A percentile compares a stretch with the other conserved stretches of the same genome.
Evolutionary conservation across 2,888 invertebrate species (phyloP).

Genomic region (Cataglyphis albicans): DNA sequence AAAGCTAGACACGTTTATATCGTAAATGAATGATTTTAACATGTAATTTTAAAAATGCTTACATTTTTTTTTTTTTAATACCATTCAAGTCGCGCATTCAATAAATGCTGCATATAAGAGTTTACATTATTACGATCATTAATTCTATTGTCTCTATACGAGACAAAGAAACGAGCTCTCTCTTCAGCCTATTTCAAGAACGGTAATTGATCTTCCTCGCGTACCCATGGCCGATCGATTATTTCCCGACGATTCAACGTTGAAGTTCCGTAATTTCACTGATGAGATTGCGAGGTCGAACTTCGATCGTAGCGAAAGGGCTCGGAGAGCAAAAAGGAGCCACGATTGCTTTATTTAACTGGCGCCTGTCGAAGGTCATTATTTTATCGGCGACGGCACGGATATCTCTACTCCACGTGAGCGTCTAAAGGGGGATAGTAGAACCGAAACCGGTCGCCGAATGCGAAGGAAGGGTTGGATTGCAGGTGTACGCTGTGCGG

Average conservation of each 20-base stretch:
- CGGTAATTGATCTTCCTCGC: slow-evolving; percentile 24
- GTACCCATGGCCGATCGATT: slow-evolving; percentile 9
- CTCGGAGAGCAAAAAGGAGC: slow-evolving; percentile 33
- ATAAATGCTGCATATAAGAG: not conserved
- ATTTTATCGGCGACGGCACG: slow-evolving; percentile 69
- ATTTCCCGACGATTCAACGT: slow-evolving; percentile 31
- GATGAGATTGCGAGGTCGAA: slow-evolving; percentile 49
- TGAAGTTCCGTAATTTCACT: slow-evolving; percentile 38
- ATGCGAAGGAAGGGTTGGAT: slow-evolving; percentile 52
- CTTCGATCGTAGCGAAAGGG: not conserved
- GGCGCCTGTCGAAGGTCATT: slow-evolving; percentile 68
- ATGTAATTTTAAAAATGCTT: not conserved
- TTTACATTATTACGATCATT: no score
- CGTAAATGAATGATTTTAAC: not conserved
- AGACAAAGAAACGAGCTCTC: slow-evolving; percentile 2
- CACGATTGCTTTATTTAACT: slow-evolving; percentile 70
- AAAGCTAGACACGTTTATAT: not conserved
- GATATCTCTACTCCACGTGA: slow-evolving; percentile 57
- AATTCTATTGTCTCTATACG: not conserved
- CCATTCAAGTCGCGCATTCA: not conserved
- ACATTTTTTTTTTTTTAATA: not conserved
- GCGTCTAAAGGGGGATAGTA: slow-evolving; percentile 32
- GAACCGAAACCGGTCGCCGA: slow-evolving; percentile 30
- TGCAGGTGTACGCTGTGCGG: slow-evolving; percentile 76
- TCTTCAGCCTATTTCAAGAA: slow-evolving; percentile 13